Evolutionary conservation across 2,113 vertebrate genomes (phyloP).

Genomic region (Mesocricetus auratus): DNA sequence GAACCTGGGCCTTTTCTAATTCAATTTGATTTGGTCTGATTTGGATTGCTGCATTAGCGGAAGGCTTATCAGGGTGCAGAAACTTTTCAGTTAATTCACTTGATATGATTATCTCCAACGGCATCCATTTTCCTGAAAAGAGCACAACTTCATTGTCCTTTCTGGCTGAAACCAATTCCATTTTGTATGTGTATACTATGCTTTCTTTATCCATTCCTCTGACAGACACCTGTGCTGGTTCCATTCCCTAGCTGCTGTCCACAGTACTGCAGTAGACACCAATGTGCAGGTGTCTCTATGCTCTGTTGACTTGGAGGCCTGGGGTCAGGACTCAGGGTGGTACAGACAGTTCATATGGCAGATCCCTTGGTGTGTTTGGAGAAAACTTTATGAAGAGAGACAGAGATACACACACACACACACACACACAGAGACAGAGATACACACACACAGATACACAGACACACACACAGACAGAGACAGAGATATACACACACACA

Average conservation of each 20-base stretch:
- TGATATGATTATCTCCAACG: neutral
- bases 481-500: too few relatives aligned
- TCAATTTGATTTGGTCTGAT: too few relatives aligned
- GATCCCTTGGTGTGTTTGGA: neutral
- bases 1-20: too few relatives aligned
- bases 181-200: neutral
- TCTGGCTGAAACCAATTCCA: neutral
- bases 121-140: neutral
- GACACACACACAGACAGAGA: too few relatives aligned
- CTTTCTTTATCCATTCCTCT: neutral
- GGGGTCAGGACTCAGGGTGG: neutral
- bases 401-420: too few relatives aligned
- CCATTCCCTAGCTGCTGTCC: neutral
- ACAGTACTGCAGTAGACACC: neutral
- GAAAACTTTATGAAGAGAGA: neutral
- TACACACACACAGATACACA: too few relatives aligned
- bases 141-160: neutral
- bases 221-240: neutral
- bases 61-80: too few relatives aligned
- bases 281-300: neutral
- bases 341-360: neutral
- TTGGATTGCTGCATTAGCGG: too few relatives aligned
- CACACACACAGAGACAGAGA: too few relatives aligned
- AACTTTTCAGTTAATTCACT: neutral
- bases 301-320: neutral